Evolutionary conservation across 1,140 invertebrate genomes (phyloP), one percentile per base, ranked within the genome.

Genomic region (Thaumatotibia leucotreta): DNA sequence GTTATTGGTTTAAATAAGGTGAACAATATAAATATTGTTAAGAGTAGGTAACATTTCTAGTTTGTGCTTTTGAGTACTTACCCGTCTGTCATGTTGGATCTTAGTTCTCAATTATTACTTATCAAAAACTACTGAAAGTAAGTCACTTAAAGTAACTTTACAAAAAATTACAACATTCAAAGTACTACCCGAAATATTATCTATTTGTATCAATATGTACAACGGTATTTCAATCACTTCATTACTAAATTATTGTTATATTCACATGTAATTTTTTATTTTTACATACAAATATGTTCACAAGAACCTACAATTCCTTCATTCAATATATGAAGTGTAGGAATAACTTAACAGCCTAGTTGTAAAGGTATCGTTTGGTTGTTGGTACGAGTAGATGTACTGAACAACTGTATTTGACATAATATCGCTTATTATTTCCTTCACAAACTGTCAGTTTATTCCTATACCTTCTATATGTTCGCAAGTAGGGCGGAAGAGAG

Each of bases 121-220:
- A 90, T 88, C 84, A 89, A 90, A 89, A 89, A 88, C 88, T 89
- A 89, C 86, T 77, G 73, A 75, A 85, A 88, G 75, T 82, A 74
- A 73, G 64, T 79, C 70, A 83, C 76, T 82, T 83, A 86, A 87
- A 84, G 67, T 80, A 86, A 84, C 72, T 83, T 83, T 88, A 90
- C 81, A 90, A 83, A 86, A 83, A 83, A 83, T 83, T 86, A 84
- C 86, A 88, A 87, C 79, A 77, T 83, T 84, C 74, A 72, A 75
- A 61, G 65, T 45, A 76, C 69, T 71, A 69, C 62, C 54, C 79
- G 71, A 83, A 80, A 85, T 78, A 76, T n/a, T n/a, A n/a, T n/a
- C 71, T 45, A 74, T 74, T 81, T 69, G 77, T 82, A 84, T 80
- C 71, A 74, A 75, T 82, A 83, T 81, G 61, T 84, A 88, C 79